Evolutionary conservation across 1,140 invertebrate species (phyloP), one percentile per base, ranked within the genome.

Genomic region (Anadara kagoshimensis): DNA sequence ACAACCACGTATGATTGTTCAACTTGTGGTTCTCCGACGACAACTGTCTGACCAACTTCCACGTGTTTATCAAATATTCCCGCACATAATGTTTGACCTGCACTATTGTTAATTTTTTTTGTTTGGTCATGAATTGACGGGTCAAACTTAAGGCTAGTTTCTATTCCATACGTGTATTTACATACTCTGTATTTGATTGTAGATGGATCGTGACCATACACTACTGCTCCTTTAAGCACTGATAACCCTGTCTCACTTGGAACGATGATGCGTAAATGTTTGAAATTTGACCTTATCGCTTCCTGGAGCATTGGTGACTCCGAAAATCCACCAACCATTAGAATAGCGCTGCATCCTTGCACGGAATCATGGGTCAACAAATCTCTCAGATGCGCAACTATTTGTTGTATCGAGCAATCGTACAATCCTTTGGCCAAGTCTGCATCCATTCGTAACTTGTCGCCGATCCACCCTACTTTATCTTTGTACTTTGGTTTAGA

Each of bases 281-380:
- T 5, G 24, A 72, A 73, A 5, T 22, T 51, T 51, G 26, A 58
- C 56, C 54, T 62, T 0, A 76, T 63, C 10, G 59, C 59, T 51
- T 72, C 36, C 22, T 63, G 58, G 14, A 76, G 47, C 36, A 76
- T 47, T 2, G 44, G 59, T 0, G 75, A 76, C 36, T 76, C 75
- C n/a, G 75, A 68, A 49, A 64, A 76, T 14, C 65, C 75, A 14
- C 75, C 75, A 8, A 76, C 75, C 65, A 76, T 63, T 4, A 76
- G 41, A 2, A 73, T 68, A 8, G 56, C 47, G 7, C 26, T 53
- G 3, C 68, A 54, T 0, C 56, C 65, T 59, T 24, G 43, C 0
- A 68, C n/a, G 1, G n/a, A 4, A 8, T 12, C 20, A 3, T 69
- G 41, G 12, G 22, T 18, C 3, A 73, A 70, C 11, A 78, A 18